Evolutionary conservation across 53 echinoderm and acorn worm species (phyloP), one percentile per base, ranked within the genome.

Genomic region (Crossaster papposus): DNA sequence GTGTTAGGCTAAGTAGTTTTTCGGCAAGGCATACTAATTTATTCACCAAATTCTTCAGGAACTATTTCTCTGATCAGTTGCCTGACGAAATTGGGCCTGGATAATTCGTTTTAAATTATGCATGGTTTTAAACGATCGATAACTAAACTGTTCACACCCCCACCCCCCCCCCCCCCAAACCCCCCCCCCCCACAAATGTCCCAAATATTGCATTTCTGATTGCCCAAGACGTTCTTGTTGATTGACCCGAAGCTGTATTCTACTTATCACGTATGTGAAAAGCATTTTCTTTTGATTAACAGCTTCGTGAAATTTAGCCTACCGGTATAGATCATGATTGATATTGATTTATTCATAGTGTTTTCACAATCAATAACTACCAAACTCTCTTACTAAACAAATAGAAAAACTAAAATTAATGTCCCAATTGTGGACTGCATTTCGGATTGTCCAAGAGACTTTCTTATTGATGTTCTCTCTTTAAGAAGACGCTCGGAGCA

Each of bases 361-460:
- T 71, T 71, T 71, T 71, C 29, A 28, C 32, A n/a, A 71, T 71
- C 71, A 28, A 71, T 71, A 24, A 64, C 26, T 12, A 26, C 65
- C 65, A 22, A 13, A 28, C 29, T 30, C 23, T 6, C 32, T 13
- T 20, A 71, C 71, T 71, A 35, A 36, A 74, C 2, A 74, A 74
- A 20, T 33, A 14, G 2, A 74, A 1, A 14, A 33, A 74, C 13
- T 13, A 33, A 34, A 74, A 24, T 38, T 13, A 53, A 77, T 23
- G 77, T 55, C 77, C 62, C 64, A 62, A 55, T 62, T 87, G 62
- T 28, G n/a, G n/a, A 62, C 52, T 87, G 85, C 51, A 52, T 85
- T 85, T 85, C 52, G 72, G 34, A 85, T 73, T 72, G 54, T 71
- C 72, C 73, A 22, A 9, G 13, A 72, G 54, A 70, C 44, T 50